Evolutionary conservation across 92 coral and sea anemone genomes (phyloP), one percentile per base, ranked within the genome.

Genomic region (Heteractis magnifica): DNA sequence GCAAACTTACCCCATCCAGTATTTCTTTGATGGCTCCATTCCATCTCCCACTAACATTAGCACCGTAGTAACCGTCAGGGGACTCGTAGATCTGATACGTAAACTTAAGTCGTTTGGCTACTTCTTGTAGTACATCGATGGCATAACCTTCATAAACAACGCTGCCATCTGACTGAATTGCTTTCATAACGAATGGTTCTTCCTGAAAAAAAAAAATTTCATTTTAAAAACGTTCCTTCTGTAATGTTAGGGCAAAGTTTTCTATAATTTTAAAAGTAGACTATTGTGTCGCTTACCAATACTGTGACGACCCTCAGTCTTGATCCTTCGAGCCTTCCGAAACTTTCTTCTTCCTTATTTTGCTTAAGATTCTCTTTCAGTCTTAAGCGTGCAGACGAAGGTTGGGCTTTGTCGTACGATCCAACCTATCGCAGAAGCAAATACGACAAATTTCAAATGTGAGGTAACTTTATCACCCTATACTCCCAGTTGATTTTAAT

Each of bases 41-140:
- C 97, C 97, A 93, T 48, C 73, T 80, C 77, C 89, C 82, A 16
- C 78, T 86, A 9, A 77, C 76, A 72, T 86, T 76, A 11, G 84
- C 94, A 13, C 97, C 94, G 65, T 88, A 91, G 21, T 51, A 72
- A 34, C 93, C 97, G 60, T 93, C 94, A 5, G 88, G 94, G 10
- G 86, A 76, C 7, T 59, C 84, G 71, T 93, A 89, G 74, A 93
- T 62, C 74, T 91, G 91, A 70, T 87, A 93, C 0, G 90, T 89
- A 52, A 93, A 93, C 76, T 84, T 88, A 16, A 89, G 91, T 52
- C 65, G 44, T 51, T 72, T 73, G 2, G 94, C 90, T 26, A 93
- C 60, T 65, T 91, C 85, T 20, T 89, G 52, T 23, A 93, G 77
- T 52, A 93, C 82, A 21, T 93, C 97, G 9, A 93, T 86, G 77